These are phyloP conservation scores for Helarctos malayanus DNA, from an alignment of 2,797 vertebrate species.

Conservation along the genomic window DNA sequence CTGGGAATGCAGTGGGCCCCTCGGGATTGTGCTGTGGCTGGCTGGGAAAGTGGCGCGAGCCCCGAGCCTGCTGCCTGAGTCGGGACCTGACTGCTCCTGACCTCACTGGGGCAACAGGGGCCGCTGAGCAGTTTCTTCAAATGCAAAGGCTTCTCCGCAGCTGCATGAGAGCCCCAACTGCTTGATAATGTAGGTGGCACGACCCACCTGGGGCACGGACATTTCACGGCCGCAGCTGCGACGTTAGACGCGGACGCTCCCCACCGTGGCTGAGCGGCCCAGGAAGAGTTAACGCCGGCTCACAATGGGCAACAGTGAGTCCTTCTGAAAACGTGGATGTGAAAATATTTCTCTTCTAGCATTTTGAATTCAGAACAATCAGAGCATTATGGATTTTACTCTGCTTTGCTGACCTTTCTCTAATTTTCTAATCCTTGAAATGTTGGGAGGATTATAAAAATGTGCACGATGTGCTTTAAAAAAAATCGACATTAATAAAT, in stretches of 20 bases:
- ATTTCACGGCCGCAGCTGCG: rapidly evolving
- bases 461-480: constrained; percentile 14
- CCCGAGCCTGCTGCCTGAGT: rapidly evolving
- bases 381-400: not conserved
- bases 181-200: rapidly evolving
- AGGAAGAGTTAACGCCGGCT: not conserved
- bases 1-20: not conserved
- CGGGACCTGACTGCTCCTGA: rapidly evolving
- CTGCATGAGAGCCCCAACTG: rapidly evolving
- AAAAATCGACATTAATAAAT: constrained; percentile 23
- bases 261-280: rapidly evolving
- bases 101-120: not conserved
- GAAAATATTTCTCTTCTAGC: constrained; percentile 42
- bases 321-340: not conserved
- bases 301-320: not conserved
- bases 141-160: not conserved
- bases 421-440: constrained; percentile 43
- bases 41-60: not conserved
- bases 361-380: constrained; percentile 64
- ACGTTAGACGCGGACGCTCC: rapidly evolving
- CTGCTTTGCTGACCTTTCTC: constrained; percentile 59
- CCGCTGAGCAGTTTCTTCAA: not conserved
- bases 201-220: not conserved
- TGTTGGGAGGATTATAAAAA: constrained; percentile 32
- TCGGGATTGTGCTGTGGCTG: not conserved